phyloP scores from a whole-genome alignment of 2,797 vertebrate species.

The Sebastes cheni region DNA sequence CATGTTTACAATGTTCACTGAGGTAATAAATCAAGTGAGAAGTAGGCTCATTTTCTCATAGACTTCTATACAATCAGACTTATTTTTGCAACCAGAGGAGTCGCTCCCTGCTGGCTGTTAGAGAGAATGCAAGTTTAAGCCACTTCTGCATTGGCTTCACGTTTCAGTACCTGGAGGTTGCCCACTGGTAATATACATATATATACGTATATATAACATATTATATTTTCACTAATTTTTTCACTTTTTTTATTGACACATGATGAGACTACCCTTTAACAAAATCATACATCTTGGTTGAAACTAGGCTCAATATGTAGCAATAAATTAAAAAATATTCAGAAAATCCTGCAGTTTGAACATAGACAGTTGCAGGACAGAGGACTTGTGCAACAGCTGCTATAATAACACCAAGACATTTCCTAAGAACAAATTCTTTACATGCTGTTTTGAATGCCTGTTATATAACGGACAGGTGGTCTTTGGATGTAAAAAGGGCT shows the following conservation, averaged over 20 bases:
- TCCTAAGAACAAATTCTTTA: neutral
- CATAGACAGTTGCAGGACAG: neutral
- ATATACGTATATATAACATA: too few species aligned
- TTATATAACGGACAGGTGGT: neutral
- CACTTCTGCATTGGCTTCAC: accelerated
- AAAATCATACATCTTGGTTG: neutral
- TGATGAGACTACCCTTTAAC: neutral
- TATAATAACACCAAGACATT: neutral
- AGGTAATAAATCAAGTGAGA: too few species aligned
- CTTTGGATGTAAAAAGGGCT: neutral
- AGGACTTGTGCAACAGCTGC: neutral
- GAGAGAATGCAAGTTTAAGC: too few species aligned
- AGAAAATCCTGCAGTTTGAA: neutral
- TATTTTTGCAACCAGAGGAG: too few species aligned
- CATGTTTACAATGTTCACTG: too few species aligned
- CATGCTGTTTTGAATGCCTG: neutral
- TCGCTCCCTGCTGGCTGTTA: too few species aligned
- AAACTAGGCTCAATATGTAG: neutral
- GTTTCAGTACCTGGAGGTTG: too few species aligned
- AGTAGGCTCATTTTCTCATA: too few species aligned
- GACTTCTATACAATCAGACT: too few species aligned
- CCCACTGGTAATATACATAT: too few species aligned
- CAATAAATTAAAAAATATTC: neutral
- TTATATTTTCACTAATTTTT: neutral
- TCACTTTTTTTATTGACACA: neutral